Evolutionary conservation across 1,140 invertebrate genomes (phyloP).

Genomic region (Acyrthosiphon pisum): DNA sequence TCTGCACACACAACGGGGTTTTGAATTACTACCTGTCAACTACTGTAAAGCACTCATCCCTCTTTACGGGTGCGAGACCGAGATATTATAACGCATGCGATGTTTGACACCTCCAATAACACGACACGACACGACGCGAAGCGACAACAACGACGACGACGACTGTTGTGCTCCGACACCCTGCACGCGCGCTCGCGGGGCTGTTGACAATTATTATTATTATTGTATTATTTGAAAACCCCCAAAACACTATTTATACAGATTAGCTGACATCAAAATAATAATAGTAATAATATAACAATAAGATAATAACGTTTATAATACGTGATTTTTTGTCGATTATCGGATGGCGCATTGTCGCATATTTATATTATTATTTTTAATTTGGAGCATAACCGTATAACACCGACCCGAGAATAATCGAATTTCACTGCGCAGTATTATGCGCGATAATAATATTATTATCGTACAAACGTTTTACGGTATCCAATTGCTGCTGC

Average conservation of each 20-base stretch:
- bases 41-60: slow-evolving; percentile 40
- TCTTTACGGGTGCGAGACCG: not conserved
- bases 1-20: not conserved
- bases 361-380: not conserved
- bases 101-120: slow-evolving; percentile 54
- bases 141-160: not conserved
- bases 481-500: not conserved
- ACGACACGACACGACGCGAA: not conserved
- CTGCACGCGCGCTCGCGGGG: not conserved
- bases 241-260: not conserved
- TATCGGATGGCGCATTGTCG: not conserved
- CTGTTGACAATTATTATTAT: not conserved
- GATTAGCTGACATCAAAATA: not conserved
- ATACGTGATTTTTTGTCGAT: not conserved
- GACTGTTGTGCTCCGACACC: not conserved
- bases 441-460: not conserved
- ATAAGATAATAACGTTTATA: not conserved
- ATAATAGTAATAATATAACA: too few species aligned
- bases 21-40: slow-evolving; percentile 57
- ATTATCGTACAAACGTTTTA: not conserved
- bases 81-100: not conserved
- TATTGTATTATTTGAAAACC: not conserved
- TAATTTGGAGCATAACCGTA: not conserved
- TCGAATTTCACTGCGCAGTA: not conserved
- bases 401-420: not conserved